Evolutionary conservation across 2,113 vertebrate species (phyloP), one percentile per base, ranked within the genome.

Genomic region (Cettia cetti): DNA sequence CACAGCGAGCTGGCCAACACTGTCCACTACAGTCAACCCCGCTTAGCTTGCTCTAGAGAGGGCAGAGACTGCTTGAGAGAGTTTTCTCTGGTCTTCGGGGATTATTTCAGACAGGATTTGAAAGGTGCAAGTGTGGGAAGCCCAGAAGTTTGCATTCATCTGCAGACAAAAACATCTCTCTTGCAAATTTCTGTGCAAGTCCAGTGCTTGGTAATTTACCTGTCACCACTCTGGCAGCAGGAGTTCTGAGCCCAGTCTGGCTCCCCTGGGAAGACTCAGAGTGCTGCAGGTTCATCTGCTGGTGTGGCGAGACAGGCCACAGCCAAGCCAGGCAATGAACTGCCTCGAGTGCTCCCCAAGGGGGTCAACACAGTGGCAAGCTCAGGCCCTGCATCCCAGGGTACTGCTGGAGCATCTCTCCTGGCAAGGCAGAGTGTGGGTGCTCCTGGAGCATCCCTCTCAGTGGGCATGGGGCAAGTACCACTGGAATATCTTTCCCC

Each of bases 1-100:
- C 1, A 2, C 56, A 56, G 84, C 0, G 0, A 86, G 44, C 33
- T 10, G 82, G 60, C 4, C 6, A 33, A 9, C 7, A 1, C 6
- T 7, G 1, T 9, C 56, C 57, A 22, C 10, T 69, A 22, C 6
- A 8, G 19, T 52, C 70, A 76, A 47, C 15, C 45, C 2, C 1
- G 14, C 7, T 30, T 4, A 3, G 6, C 39, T 23, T 13, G 35
- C 47, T 56, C 52, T n/a, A 22, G 21, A 35, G n/a, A 45, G 23
- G 31, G 47, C 19, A 33, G 31, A 4, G 5, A 44, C 56, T 31
- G 26, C 61, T 24, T 56, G 2, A 9, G 16, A 65, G 15, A 2
- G 4, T 20, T 71, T 47, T 47, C 35, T 47, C 54, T 2, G 2
- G 28, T 57, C 26, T 18, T 12, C 13, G 6, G 5, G 47, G 40